Conservation (phyloP, 2,888 invertebrate species). For the Ypsolopha sequella region DNA sequence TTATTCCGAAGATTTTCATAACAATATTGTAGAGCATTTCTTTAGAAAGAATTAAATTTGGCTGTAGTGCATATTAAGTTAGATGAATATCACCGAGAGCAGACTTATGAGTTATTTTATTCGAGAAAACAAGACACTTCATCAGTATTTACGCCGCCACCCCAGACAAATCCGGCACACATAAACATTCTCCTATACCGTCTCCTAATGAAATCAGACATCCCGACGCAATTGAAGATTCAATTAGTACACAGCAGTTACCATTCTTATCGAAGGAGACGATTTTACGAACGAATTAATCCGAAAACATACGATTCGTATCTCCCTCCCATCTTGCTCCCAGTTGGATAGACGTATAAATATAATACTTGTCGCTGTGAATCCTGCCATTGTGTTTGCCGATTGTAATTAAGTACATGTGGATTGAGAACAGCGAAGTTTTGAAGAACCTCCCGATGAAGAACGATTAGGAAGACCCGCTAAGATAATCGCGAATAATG, state of each 20-base stretch:
- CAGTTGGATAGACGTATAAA: conserved; percentile 1
- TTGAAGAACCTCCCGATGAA: conserved; percentile 12
- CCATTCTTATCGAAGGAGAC: conserved; percentile 68
- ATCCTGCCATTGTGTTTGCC: conserved; percentile 46
- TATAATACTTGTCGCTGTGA: conserved; percentile 6
- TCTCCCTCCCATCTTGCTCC: conserved; percentile 39
- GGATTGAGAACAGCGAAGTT: conserved; percentile 25
- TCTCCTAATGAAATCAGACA: conserved; percentile 63
- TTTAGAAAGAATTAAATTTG: neutral
- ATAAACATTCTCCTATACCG: conserved; percentile 21
- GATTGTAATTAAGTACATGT: conserved; percentile 62
- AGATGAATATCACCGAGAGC: no score
- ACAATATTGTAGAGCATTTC: conserved; percentile 10
- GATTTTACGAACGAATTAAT: conserved; percentile 72
- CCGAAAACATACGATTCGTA: conserved; percentile 69
- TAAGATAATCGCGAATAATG: conserved; percentile 5
- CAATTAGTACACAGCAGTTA: conserved; percentile 67
- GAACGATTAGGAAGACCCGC: conserved; percentile 6
- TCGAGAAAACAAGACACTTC: neutral
- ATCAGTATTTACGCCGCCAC: conserved; percentile 5
- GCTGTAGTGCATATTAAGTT: neutral
- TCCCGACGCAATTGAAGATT: conserved; percentile 65
- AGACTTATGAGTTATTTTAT: neutral
- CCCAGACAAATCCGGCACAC: conserved; percentile 20
- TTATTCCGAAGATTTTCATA: conserved; percentile 20